These are phyloP conservation scores for Paralichthys olivaceus DNA, from an alignment of 2,113 vertebrate species.

Conservation along the genomic window DNA sequence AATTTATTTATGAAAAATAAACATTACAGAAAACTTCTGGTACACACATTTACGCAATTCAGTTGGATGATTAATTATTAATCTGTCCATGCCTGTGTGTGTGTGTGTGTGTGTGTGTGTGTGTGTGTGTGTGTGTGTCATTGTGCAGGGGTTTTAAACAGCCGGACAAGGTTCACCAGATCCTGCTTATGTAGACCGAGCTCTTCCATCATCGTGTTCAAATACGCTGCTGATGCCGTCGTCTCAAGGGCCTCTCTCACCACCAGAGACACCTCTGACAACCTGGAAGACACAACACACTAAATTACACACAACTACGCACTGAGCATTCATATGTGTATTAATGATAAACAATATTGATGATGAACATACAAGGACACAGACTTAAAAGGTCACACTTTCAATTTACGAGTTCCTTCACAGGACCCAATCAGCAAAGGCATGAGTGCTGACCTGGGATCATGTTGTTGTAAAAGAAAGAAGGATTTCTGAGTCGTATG, in stretches of 20 bases:
- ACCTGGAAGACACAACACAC: constrained; percentile 65
- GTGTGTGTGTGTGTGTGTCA: constrained; percentile 33
- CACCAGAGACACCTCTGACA: constrained; percentile 75
- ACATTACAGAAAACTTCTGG: neutral
- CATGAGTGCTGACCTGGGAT: too few relatives aligned
- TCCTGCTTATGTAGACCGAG: constrained; percentile 72
- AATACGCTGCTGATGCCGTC: constrained; percentile 58
- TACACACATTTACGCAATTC: neutral
- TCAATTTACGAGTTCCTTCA: neutral
- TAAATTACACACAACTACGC: neutral
- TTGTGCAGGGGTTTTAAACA: constrained; percentile 60
- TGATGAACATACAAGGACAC: neutral
- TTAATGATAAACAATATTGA: neutral
- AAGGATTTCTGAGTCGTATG: too few relatives aligned
- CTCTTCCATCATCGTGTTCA: constrained; percentile 74
- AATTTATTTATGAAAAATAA: constrained; percentile 43
- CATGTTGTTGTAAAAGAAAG: too few relatives aligned
- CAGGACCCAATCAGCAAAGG: too few relatives aligned
- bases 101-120: constrained; percentile 8
- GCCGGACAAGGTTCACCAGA: constrained; percentile 67
- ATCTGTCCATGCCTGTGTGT: neutral
- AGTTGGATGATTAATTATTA: neutral
- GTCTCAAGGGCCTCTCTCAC: constrained; percentile 68
- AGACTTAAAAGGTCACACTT: neutral
- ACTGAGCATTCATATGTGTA: neutral